phyloP scores from a whole-genome alignment of 1,140 invertebrate species.

The Pseudachorutes palmiensis region DNA sequence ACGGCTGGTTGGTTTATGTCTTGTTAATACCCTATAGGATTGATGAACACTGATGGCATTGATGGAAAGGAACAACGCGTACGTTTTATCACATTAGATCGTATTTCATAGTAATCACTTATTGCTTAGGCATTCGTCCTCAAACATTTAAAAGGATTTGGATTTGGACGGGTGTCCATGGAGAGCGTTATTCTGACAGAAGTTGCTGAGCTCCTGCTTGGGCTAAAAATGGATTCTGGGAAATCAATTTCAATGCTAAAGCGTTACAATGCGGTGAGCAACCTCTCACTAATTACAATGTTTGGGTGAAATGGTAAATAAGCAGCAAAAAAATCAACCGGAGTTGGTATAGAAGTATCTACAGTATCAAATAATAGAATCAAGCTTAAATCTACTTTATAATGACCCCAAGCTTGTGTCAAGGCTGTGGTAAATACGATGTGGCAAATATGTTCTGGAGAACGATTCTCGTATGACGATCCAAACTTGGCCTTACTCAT shows the following conservation, averaged over 20 bases:
- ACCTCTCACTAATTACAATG: neutral
- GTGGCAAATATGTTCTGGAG: neutral
- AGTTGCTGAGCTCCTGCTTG: neutral
- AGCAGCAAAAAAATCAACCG: too few species aligned
- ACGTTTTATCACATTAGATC: too few species aligned
- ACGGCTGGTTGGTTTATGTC: too few species aligned
- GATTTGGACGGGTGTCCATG: neutral
- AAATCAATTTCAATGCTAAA: neutral
- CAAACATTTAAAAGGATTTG: neutral
- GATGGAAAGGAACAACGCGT: neutral
- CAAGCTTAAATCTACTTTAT: neutral
- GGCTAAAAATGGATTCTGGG: neutral
- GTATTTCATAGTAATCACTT: too few species aligned
- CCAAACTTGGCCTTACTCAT: neutral
- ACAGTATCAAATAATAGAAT: too few species aligned
- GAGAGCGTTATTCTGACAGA: neutral
- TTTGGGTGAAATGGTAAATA: too few species aligned
- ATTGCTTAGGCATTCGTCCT: neutral
- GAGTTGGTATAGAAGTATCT: too few species aligned
- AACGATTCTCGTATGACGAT: neutral
- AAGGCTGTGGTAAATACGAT: neutral
- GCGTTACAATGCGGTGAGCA: neutral
- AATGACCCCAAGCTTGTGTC: neutral
- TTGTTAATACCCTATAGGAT: too few species aligned
- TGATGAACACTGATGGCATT: neutral